Conservation (phyloP, 2,888 invertebrate species). For the Drosophila kokeensis region DNA sequence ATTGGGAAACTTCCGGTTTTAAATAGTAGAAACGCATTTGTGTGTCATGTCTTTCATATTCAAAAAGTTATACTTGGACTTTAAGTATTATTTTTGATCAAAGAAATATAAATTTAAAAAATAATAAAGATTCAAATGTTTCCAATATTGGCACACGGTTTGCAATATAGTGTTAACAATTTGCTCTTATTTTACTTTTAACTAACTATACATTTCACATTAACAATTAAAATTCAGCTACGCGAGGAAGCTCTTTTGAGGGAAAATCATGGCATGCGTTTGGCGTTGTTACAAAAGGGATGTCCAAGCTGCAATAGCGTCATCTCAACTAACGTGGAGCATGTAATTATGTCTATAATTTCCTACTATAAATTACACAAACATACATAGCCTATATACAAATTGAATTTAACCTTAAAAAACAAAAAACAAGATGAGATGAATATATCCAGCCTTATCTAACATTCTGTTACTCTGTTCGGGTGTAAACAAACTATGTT, state of each 20-base stretch:
- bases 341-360: conserved; percentile 81
- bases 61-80: background rate
- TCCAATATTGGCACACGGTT: background rate
- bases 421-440: conserved; percentile 39
- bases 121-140: background rate
- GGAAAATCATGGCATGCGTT: conserved; percentile 91
- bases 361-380: conserved; percentile 2
- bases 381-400: background rate
- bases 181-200: background rate
- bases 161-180: background rate
- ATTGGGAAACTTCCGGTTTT: too few species aligned
- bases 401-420: conserved; percentile 6
- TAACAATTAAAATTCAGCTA: conserved; percentile 86
- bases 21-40: too few species aligned
- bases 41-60: too few species aligned
- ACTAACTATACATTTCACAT: background rate
- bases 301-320: conserved; percentile 88
- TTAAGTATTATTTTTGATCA: background rate
- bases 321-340: conserved; percentile 84
- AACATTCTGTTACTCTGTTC: background rate
- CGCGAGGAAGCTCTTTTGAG: conserved; percentile 91
- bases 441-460: conserved; percentile 51
- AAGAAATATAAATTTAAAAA: background rate
- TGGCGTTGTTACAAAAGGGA: conserved; percentile 88
- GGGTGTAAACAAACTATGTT: background rate